These are phyloP conservation scores for Prosapia bicincta DNA, from an alignment of 2,888 invertebrate genomes.

Conservation along the genomic window DNA sequence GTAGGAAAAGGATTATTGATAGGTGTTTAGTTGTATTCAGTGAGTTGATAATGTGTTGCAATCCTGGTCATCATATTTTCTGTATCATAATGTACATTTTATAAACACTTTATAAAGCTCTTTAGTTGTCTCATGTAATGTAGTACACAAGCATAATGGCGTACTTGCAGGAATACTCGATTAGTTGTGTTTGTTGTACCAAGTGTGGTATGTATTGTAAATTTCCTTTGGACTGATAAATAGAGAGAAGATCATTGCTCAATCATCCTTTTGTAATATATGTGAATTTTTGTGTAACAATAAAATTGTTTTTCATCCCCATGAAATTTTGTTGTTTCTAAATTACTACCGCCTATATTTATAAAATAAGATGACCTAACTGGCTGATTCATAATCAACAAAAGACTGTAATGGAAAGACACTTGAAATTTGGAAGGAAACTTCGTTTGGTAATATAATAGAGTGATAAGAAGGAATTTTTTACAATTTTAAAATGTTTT, in stretches of 20 bases:
- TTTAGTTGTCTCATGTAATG: conserved; percentile 10
- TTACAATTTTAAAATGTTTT: no score
- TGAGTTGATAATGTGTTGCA: background rate
- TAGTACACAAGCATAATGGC: conserved; percentile 8
- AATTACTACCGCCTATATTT: no score
- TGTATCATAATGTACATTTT: background rate
- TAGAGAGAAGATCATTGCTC: conserved; percentile 34
- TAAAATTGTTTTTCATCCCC: conserved; percentile 20
- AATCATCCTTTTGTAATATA: conserved; percentile 34
- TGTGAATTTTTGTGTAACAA: conserved; percentile 30
- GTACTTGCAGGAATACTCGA: conserved; percentile 11
- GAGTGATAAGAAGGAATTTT: no score
- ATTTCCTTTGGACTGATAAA: conserved; percentile 32
- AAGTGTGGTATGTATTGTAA: background rate
- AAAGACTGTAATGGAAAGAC: no score
- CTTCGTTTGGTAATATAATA: no score
- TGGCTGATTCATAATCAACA: no score
- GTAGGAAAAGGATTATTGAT: background rate
- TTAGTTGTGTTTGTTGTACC: conserved; percentile 16
- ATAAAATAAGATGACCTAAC: no score
- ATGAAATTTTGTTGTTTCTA: background rate
- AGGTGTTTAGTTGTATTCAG: conserved; percentile 9
- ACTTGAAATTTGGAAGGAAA: no score
- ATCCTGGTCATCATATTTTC: background rate
- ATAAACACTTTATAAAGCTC: conserved; percentile 7